Percentiles rank a stretch among this genome's conserved stretches.
Conservation (phyloP, 2,113 vertebrate species). For the Mastomys natalensis region DNA sequence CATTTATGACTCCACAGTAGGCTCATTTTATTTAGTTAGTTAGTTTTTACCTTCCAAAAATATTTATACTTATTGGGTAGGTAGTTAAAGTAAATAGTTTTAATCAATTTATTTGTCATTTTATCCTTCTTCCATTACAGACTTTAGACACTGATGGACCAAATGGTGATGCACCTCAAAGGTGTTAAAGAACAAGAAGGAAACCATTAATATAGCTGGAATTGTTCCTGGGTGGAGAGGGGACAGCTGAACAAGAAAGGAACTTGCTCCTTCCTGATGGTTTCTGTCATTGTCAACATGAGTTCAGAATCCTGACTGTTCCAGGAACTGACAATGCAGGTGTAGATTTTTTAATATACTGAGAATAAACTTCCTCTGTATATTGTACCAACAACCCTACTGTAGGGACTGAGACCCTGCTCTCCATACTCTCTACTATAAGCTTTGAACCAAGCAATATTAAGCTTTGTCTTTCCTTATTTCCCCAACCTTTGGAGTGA, state of each 20-base stretch:
- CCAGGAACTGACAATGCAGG: not conserved
- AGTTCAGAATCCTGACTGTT: not conserved
- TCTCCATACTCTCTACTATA: not conserved
- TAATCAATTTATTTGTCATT: constrained; percentile 15
- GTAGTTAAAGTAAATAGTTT: not conserved
- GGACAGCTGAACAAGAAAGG: not conserved
- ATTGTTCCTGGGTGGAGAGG: not conserved
- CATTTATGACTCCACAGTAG: not conserved
- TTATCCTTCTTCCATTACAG: not conserved
- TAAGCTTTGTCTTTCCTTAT: not conserved
- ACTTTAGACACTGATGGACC: not conserved
- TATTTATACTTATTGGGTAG: not conserved
- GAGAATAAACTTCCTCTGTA: not conserved
- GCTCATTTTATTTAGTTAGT: not conserved
- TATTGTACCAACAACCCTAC: not conserved
- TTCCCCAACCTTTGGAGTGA: not conserved
- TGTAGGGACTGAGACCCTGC: not conserved
- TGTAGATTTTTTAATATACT: not conserved
- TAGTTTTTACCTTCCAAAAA: not conserved
- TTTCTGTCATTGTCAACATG: not conserved
- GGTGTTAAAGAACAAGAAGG: not conserved
- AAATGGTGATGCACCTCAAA: not conserved
- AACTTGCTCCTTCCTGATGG: not conserved
- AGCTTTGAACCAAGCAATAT: not conserved
- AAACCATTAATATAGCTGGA: not conserved